Evolutionary conservation across 2,888 invertebrate genomes (phyloP).

Genomic region (Archips crataeganus): DNA sequence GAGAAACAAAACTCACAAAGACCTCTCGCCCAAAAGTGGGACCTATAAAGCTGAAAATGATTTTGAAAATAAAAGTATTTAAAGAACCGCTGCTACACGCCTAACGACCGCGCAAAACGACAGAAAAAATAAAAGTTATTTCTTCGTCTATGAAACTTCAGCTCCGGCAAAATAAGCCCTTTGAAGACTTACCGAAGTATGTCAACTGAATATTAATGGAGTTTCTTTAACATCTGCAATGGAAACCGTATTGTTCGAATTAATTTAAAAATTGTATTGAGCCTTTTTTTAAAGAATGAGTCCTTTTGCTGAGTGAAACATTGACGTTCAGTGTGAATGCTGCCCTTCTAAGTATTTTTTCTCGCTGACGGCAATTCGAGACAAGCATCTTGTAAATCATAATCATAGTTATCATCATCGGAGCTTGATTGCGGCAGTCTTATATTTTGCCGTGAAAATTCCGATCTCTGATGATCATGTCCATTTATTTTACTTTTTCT

Average conservation of each 20-base stretch:
- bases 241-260: not conserved
- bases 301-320: not conserved
- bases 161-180: conserved; percentile 14
- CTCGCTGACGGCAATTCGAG: no score
- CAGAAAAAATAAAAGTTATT: not conserved
- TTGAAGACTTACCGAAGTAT: conserved; percentile 16
- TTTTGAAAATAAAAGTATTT: no score
- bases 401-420: no score
- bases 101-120: conserved; percentile 12
- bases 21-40: no score
- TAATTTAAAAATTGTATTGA: not conserved
- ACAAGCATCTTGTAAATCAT: no score
- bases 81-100: not conserved
- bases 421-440: no score
- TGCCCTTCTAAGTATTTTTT: not conserved
- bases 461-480: no score
- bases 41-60: no score
- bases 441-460: no score
- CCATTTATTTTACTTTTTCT: conserved; percentile 9
- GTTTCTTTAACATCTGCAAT: conserved; percentile 7
- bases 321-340: not conserved
- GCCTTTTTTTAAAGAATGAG: not conserved
- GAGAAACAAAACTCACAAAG: no score
- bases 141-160: conserved; percentile 3
- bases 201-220: conserved; percentile 22